These are phyloP conservation scores for Monochamus saltuarius DNA, from an alignment of 1,140 invertebrate genomes.

Conservation along the genomic window DNA sequence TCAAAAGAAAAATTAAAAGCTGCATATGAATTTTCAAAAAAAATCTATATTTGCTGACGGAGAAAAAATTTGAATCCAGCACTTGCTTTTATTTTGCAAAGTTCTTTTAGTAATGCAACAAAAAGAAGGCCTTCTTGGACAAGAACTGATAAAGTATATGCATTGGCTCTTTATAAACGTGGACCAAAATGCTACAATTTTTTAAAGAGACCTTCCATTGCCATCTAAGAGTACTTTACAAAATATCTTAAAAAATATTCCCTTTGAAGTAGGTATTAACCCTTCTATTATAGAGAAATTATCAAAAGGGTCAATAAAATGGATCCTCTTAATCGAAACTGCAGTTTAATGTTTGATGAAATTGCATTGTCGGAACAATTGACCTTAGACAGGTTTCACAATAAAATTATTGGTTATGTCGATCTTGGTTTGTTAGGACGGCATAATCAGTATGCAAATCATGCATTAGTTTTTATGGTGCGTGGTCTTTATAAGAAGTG, in stretches of 20 bases:
- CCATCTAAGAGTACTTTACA: constrained; percentile 19
- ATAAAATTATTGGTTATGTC: constrained; percentile 47
- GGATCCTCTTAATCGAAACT: constrained; percentile 20
- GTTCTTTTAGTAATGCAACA: constrained; percentile 4
- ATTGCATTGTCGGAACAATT: constrained; percentile 16
- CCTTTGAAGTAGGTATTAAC: constrained; percentile 20
- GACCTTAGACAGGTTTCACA: constrained; percentile 24
- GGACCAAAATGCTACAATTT: constrained; percentile 8
- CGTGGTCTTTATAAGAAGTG: constrained; percentile 17
- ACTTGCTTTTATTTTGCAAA: not conserved
- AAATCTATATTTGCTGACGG: not conserved
- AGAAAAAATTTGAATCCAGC: not conserved
- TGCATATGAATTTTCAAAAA: constrained; percentile 5
- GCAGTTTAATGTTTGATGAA: constrained; percentile 29
- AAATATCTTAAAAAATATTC: constrained; percentile 17
- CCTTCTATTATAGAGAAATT: not conserved
- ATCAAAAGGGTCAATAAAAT: constrained; percentile 16
- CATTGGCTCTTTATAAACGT: not conserved
- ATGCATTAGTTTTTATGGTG: constrained; percentile 30
- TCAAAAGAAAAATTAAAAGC: constrained; percentile 4
- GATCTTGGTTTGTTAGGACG: constrained; percentile 44
- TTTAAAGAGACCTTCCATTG: constrained; percentile 16
- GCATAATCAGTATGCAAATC: constrained; percentile 21
- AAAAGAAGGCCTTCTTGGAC: not conserved
- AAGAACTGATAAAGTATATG: not conserved